phyloP scores from a whole-genome alignment of 1,140 invertebrate species.

The Aphaenogaster floridana region DNA sequence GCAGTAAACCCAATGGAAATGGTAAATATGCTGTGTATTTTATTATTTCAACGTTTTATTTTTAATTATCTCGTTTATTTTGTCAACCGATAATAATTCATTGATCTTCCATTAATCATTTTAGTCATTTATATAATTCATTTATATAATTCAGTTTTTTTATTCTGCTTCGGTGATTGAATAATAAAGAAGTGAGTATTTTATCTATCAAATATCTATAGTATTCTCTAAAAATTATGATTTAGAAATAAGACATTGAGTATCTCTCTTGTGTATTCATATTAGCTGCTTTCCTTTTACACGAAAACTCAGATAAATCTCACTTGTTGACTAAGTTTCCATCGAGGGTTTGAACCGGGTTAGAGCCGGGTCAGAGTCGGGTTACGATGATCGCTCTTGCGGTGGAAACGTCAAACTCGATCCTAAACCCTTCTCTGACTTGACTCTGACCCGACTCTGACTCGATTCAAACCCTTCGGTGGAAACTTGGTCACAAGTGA shows the following conservation, averaged over 20 bases:
- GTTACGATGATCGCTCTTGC: no score
- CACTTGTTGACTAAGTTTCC: no score
- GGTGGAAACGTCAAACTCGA: no score
- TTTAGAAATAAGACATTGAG: neutral
- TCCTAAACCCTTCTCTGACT: no score
- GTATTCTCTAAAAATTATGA: neutral
- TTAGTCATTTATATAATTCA: neutral
- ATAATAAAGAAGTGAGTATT: neutral
- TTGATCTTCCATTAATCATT: neutral
- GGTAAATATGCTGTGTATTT: constrained; percentile 30
- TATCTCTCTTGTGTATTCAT: neutral
- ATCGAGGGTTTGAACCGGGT: no score
- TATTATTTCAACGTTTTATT: neutral
- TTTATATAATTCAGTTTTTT: no score
- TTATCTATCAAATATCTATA: neutral
- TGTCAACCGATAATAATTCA: neutral
- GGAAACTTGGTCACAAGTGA: no score
- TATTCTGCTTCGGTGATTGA: neutral
- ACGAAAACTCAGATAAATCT: no score
- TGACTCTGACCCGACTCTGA: no score
- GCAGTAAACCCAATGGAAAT: neutral
- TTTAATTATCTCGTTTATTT: neutral
- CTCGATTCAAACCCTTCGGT: no score
- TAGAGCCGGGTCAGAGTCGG: no score
- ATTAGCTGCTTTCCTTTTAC: no score